Conservation (phyloP, 30 jellyfish, hydroid and myxozoan genomes). For the Chrysaora quinquecirrha region DNA sequence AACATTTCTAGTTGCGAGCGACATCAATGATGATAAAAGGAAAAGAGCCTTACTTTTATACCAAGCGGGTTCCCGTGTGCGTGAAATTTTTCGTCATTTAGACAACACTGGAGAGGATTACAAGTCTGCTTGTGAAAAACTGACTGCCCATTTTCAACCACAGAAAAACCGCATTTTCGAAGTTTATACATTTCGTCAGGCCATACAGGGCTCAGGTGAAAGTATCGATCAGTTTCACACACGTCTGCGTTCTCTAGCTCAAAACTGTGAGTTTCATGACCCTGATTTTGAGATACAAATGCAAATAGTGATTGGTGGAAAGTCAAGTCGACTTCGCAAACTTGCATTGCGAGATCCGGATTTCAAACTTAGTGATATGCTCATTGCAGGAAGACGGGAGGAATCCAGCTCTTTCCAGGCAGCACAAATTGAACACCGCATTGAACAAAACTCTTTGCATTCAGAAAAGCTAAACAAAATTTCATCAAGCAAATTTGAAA, state of each 20-base stretch:
- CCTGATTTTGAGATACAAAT: neutral
- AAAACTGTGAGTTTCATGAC: neutral
- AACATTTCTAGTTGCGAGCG: constrained; percentile 13
- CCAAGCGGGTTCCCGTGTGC: no score
- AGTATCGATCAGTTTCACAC: constrained; percentile 11
- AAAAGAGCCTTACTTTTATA: constrained; percentile 3
- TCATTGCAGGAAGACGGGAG: neutral
- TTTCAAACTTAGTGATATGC: neutral
- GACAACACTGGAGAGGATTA: neutral
- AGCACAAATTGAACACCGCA: neutral
- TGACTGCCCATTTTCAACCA: constrained; percentile 4
- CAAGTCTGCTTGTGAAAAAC: constrained; percentile 5
- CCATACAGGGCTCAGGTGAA: constrained; percentile 1
- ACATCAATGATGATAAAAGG: neutral
- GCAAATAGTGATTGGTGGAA: neutral
- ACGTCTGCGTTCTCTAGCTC: neutral
- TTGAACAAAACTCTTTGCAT: neutral
- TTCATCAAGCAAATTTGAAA: neutral
- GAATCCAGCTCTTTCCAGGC: neutral
- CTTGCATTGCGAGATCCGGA: neutral
- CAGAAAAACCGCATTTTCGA: neutral
- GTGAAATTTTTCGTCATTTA: constrained; percentile 8
- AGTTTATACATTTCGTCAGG: constrained; percentile 13
- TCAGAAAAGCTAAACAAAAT: no score
- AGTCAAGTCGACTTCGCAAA: neutral